Percentiles rank a stretch among this genome's conserved stretches.
These are phyloP conservation scores for Kryptolebias marmoratus DNA, from an alignment of 2,113 vertebrate genomes.

Conservation along the genomic window DNA sequence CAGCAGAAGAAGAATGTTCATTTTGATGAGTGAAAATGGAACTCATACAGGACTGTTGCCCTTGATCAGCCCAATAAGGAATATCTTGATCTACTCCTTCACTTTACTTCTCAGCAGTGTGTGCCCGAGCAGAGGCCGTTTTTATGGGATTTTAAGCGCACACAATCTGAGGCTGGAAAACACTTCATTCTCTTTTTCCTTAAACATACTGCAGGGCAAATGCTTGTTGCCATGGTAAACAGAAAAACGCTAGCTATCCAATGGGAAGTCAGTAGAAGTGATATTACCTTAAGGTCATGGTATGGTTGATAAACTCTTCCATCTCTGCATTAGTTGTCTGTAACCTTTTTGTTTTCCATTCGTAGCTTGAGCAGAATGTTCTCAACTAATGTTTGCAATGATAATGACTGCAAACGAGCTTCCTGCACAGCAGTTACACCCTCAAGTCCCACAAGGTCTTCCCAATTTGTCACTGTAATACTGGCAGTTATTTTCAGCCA, in stretches of 20 bases:
- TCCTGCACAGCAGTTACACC: constrained; percentile 21
- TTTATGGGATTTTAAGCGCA: constrained; percentile 4
- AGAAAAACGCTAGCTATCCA: constrained; percentile 40
- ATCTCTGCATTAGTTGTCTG: not conserved
- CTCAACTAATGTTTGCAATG: constrained; percentile 44
- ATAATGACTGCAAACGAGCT: constrained; percentile 38
- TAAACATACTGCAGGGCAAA: constrained; percentile 16
- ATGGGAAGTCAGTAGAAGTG: constrained; percentile 20
- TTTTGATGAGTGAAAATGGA: constrained; percentile 42
- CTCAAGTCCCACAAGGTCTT: not conserved
- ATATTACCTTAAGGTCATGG: constrained; percentile 27
- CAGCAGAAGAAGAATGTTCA: constrained; percentile 16
- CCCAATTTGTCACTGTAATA: not conserved
- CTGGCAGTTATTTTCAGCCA: constrained; percentile 1
- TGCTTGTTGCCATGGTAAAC: constrained; percentile 57
- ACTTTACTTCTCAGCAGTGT: constrained; percentile 26
- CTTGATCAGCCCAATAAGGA: constrained; percentile 45
- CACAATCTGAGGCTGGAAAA: constrained; percentile 17
- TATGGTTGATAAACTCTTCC: constrained; percentile 31
- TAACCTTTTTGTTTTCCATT: constrained; percentile 12
- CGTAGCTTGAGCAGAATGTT: constrained; percentile 41
- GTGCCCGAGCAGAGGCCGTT: constrained; percentile 9
- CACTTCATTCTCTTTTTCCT: constrained; percentile 8
- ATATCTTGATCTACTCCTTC: constrained; percentile 37
- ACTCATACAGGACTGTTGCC: constrained; percentile 29